These are phyloP conservation scores for Nephrotoma appendiculata DNA, from an alignment of 2,888 invertebrate genomes.

Conservation along the genomic window DNA sequence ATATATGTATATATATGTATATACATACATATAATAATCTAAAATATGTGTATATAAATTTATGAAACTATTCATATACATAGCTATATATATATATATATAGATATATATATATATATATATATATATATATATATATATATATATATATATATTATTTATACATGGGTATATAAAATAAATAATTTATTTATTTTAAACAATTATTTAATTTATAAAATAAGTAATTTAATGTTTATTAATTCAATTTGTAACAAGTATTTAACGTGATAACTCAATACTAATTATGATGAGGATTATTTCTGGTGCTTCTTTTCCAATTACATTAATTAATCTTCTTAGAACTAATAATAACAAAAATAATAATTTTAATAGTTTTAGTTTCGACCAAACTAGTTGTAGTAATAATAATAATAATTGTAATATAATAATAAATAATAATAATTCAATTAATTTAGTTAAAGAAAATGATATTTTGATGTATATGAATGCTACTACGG, in stretches of 20 bases:
- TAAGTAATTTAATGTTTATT: not conserved
- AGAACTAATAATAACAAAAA: not conserved
- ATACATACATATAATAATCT: no score
- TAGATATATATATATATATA: no score
- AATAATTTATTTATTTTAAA: not conserved
- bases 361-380: slow-evolving; percentile 1
- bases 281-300: slow-evolving; percentile 4
- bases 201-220: not conserved
- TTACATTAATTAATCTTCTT: slow-evolving; percentile 2
- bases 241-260: slow-evolving; percentile 1
- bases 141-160: not conserved
- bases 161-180: not conserved
- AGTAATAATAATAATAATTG: slow-evolving; percentile 1
- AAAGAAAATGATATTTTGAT: slow-evolving; percentile 1
- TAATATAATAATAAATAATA: not conserved
- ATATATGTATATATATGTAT: not conserved
- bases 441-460: not conserved
- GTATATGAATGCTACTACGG: not conserved
- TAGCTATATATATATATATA: no score
- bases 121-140: no score
- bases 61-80: not conserved
- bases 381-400: not conserved
- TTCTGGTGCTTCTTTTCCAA: slow-evolving; percentile 6
- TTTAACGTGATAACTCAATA: slow-evolving; percentile 3
- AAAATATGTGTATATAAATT: not conserved